Conservation (phyloP, 2,113 vertebrate genomes). For the Tychaedon coryphoeus region DNA sequence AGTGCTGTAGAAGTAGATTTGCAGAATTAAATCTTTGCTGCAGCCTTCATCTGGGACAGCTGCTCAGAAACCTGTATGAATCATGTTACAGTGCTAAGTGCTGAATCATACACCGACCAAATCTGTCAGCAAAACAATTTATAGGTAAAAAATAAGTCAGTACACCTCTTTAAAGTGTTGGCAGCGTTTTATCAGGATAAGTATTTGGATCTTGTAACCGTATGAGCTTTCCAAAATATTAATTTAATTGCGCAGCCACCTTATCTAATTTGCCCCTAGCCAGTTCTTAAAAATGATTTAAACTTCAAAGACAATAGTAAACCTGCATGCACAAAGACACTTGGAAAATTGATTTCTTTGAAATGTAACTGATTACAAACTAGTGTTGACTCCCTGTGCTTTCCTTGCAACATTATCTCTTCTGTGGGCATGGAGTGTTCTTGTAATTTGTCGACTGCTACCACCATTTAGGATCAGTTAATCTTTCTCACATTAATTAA, state of each 20-base stretch:
- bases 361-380: neutral
- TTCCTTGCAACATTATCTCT: neutral
- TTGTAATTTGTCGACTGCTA: neutral
- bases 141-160: neutral
- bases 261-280: constrained; percentile 40
- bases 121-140: neutral
- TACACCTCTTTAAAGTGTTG: neutral
- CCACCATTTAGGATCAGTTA: neutral
- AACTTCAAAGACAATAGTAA: constrained; percentile 16
- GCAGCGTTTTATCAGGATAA: neutral
- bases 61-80: neutral
- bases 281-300: constrained; percentile 24
- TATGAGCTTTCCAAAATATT: constrained; percentile 24
- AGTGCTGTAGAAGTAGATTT: neutral
- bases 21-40: neutral
- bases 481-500: constrained; percentile 32
- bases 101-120: neutral
- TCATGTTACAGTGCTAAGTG: neutral
- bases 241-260: constrained; percentile 17
- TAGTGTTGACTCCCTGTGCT: neutral
- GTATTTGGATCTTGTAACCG: neutral
- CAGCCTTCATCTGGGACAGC: neutral
- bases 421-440: neutral
- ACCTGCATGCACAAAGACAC: neutral
- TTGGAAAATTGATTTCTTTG: constrained; percentile 24